Evolutionary conservation across 2,888 invertebrate genomes (phyloP).

Genomic region (Ophioninae sp.): DNA sequence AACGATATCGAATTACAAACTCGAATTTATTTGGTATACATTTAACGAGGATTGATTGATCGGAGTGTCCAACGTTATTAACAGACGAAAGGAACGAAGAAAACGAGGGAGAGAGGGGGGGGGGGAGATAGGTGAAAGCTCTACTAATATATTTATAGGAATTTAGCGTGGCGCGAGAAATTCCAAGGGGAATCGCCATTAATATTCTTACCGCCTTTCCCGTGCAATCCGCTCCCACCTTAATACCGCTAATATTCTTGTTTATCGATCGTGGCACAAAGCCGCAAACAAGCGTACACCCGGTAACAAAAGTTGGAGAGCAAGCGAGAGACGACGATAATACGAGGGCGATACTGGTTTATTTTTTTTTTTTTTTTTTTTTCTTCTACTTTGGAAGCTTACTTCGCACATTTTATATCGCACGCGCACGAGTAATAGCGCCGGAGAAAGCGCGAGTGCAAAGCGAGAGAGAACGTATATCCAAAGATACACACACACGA

Average conservation of each 20-base stretch:
- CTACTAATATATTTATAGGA: conserved; percentile 26
- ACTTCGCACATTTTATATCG: conserved; percentile 30
- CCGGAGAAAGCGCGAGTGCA: conserved; percentile 21
- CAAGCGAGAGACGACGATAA: conserved; percentile 6
- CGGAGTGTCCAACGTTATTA: neutral
- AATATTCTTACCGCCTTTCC: conserved; percentile 61
- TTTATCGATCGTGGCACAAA: conserved; percentile 65
- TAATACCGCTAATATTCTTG: conserved; percentile 69
- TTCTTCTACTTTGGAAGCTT: conserved; percentile 10
- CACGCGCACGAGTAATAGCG: conserved; percentile 31
- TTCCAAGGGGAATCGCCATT: conserved; percentile 59
- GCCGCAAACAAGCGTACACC: conserved; percentile 5
- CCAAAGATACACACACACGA: conserved; percentile 42
- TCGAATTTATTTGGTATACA: conserved; percentile 19
- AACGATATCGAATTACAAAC: neutral
- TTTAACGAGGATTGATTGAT: conserved; percentile 3
- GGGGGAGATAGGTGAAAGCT: neutral
- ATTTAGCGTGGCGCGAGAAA: conserved; percentile 6
- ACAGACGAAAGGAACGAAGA: no score
- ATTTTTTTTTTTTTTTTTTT: conserved; percentile 12
- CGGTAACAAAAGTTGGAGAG: conserved; percentile 7
- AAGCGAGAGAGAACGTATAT: conserved; percentile 14
- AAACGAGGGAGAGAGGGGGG: neutral
- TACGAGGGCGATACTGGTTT: neutral
- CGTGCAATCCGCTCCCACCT: conserved; percentile 53